phyloP scores from a whole-genome alignment of 2,888 invertebrate genomes.

The Bruchidius siliquastri region DNA sequence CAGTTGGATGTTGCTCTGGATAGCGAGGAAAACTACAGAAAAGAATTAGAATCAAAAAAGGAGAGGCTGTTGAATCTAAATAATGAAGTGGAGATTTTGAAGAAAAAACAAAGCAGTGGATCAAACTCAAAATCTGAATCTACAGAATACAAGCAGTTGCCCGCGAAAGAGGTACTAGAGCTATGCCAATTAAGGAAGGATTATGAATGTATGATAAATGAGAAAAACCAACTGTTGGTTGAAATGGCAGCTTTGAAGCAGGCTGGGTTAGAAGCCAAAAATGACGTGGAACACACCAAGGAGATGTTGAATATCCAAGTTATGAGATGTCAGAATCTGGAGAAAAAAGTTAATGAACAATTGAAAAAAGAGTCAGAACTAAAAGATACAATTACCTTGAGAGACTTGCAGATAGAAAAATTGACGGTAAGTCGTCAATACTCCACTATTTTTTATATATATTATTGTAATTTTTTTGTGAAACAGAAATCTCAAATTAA shows the following conservation, averaged over 20 bases:
- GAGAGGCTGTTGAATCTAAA: slow-evolving; percentile 42
- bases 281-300: slow-evolving; percentile 33
- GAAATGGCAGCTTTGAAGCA: slow-evolving; percentile 31
- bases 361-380: slow-evolving; percentile 25
- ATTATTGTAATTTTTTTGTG: too few species aligned
- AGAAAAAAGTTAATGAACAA: slow-evolving; percentile 29
- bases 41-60: slow-evolving; percentile 54
- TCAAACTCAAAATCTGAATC: slow-evolving; percentile 30
- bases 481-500: too few species aligned
- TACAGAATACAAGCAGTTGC: slow-evolving; percentile 40
- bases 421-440: slow-evolving; percentile 29
- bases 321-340: slow-evolving; percentile 27
- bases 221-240: slow-evolving; percentile 25
- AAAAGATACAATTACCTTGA: slow-evolving; percentile 27
- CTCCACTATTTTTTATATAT: too few species aligned
- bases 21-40: slow-evolving; percentile 60
- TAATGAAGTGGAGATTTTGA: slow-evolving; percentile 33
- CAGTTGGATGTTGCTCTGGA: slow-evolving; percentile 62
- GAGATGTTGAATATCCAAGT: slow-evolving; percentile 32
- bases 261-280: slow-evolving; percentile 29
- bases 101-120: slow-evolving; percentile 14
- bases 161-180: slow-evolving; percentile 30
- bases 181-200: slow-evolving; percentile 29
- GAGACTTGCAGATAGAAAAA: slow-evolving; percentile 31
- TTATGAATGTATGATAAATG: slow-evolving; percentile 23